Evolutionary conservation across 2,888 invertebrate genomes (phyloP), one percentile per base, ranked within the genome.

Genomic region (Dinocampus coccinellae): DNA sequence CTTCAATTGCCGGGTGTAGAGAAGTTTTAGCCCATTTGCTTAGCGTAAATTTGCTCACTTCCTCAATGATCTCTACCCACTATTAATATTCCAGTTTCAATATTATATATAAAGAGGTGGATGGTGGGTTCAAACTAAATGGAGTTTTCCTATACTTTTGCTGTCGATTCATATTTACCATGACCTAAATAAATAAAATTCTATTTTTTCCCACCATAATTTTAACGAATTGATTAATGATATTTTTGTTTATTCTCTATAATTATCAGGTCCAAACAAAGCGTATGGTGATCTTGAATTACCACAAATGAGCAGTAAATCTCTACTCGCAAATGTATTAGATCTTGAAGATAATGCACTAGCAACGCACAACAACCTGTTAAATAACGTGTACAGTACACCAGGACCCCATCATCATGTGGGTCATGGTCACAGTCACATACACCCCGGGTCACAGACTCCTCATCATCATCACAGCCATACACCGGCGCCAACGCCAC

Each of bases 271-370:
- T 91, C 91, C 87, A 91, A 93, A 85, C 93, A 95, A 85, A 91
- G 79, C 83, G 34, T 95, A 88, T 92, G 85, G 94, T 70, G 96
- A 96, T 89, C 90, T 95, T 86, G 95, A 96, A 90, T 90, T 97
- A 85, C 94, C 95, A 88, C 96, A 96, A 88, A 92, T 94, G 85
- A 97, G 97, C 81, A 97, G 97, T 85, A 97, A 97, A 90, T 97
- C 97, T 87, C 92, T 98, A 84, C 91, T 98, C 86, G 97, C 98
- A 83, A 98, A 98, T 90, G 97, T 98, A 85, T 92, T 98, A 85
- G 98, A 98, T 90, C 95, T 98, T 89, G 98, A 98, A 89, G 98
- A 98, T 89, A 98, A 98, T 90, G 87, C 87, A 69, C 78, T 87
- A 73, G 87, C 87, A 71, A 80, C 87, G 47, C 87, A 87, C 79